phyloP scores from a whole-genome alignment of 2,888 invertebrate genomes.

The Chrysotoxum bicinctum region DNA sequence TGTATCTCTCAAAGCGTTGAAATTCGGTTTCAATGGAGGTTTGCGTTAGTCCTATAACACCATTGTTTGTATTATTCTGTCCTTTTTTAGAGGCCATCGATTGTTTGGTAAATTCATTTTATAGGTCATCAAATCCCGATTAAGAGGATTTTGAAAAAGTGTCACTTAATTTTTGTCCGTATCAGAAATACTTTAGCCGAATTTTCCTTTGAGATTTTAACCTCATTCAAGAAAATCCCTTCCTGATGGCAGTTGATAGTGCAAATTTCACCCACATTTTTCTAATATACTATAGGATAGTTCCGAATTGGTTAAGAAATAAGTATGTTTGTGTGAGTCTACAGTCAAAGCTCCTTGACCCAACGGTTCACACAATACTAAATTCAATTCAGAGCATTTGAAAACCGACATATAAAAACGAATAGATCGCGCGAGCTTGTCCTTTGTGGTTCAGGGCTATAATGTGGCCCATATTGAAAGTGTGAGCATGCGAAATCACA shows the following conservation, averaged over 20 bases:
- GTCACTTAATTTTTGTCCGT: not conserved
- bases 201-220: constrained; percentile 9
- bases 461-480: too few species aligned
- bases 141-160: constrained; percentile 6
- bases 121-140: constrained; percentile 16
- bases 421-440: too few species aligned
- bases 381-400: too few species aligned
- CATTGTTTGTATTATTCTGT: not conserved
- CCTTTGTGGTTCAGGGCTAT: too few species aligned
- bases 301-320: not conserved
- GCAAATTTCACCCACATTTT: not conserved
- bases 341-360: too few species aligned
- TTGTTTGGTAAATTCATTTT: constrained; percentile 3
- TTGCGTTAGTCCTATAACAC: constrained; percentile 1
- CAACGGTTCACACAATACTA: too few species aligned
- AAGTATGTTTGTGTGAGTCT: not conserved
- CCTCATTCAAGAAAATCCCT: constrained; percentile 17
- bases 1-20: not conserved
- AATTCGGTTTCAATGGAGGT: not conserved
- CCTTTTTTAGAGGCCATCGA: not conserved
- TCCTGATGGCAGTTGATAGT: constrained; percentile 4
- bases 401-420: too few species aligned
- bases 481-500: too few species aligned
- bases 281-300: not conserved
- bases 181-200: not conserved